These are phyloP conservation scores for Cirrhinus mrigala DNA, from an alignment of 2,797 vertebrate species.

Conservation along the genomic window DNA sequence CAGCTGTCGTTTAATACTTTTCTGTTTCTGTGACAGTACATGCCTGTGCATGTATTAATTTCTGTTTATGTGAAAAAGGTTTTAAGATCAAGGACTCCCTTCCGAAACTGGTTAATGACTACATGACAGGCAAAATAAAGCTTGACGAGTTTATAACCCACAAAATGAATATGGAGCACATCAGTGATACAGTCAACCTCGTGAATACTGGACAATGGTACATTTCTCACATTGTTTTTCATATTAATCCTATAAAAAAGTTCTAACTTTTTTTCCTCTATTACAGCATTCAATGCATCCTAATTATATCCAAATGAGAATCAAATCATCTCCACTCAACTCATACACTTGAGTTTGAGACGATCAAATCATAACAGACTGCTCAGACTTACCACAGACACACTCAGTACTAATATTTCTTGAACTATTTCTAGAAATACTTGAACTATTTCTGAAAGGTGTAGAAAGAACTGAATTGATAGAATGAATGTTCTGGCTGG, in stretches of 20 bases:
- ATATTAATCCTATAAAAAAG: not conserved
- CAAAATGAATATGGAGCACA: slow-evolving; percentile 78
- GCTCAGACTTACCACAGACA: not conserved
- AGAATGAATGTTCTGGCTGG: not conserved
- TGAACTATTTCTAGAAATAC: not conserved
- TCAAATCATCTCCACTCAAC: not conserved
- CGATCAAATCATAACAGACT: not conserved
- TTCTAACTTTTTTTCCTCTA: slow-evolving; percentile 8
- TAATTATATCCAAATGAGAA: slow-evolving; percentile 55
- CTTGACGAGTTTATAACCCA: slow-evolving; percentile 89
- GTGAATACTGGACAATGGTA: slow-evolving; percentile 85
- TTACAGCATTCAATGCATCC: slow-evolving; percentile 62
- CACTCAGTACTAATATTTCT: not conserved
- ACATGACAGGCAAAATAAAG: slow-evolving; percentile 84
- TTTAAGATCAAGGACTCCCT: slow-evolving; percentile 81
- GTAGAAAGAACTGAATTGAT: not conserved
- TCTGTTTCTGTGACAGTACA: not conserved
- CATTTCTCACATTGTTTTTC: not conserved
- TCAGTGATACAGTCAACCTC: slow-evolving; percentile 87
- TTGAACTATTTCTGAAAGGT: not conserved
- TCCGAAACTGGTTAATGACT: slow-evolving; percentile 81
- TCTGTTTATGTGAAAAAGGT: slow-evolving; percentile 66
- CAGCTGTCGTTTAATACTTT: not conserved
- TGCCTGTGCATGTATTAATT: not conserved
- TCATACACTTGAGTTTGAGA: not conserved